phyloP scores from a whole-genome alignment of 1,140 invertebrate genomes.

The Drosophila ficusphila region DNA sequence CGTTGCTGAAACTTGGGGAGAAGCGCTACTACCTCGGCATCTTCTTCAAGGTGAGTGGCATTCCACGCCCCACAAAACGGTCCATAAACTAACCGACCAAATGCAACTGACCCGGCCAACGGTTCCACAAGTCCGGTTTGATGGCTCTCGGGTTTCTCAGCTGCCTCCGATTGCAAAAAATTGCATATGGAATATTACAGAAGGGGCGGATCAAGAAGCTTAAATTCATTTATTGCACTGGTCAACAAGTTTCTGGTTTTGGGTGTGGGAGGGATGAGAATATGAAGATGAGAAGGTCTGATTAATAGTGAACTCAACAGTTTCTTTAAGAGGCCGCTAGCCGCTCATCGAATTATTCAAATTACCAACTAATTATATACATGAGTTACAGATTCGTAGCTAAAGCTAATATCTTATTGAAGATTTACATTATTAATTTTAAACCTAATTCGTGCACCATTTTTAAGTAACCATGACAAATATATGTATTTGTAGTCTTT shows the following conservation, averaged over 20 bases:
- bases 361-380: background rate
- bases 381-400: no score
- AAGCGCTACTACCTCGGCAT: conserved; percentile 95
- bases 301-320: no score
- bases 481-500: background rate
- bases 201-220: conserved; percentile 9
- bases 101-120: conserved; percentile 47
- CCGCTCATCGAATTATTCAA: background rate
- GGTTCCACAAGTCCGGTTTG: conserved; percentile 50
- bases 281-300: no score
- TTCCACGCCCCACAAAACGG: conserved; percentile 61
- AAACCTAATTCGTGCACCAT: no score
- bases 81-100: conserved; percentile 36
- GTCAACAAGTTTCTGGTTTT: conserved; percentile 8
- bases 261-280: background rate
- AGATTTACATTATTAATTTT: no score
- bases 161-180: conserved; percentile 26
- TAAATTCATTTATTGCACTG: background rate
- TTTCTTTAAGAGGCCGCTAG: no score
- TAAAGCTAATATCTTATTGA: no score
- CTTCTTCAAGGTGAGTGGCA: conserved; percentile 92
- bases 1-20: conserved; percentile 92
- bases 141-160: conserved; percentile 35
- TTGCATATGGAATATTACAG: conserved; percentile 55
- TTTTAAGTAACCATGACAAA: background rate